Conservation (phyloP, 1,140 invertebrate genomes). For the Papilio xuthus region DNA sequence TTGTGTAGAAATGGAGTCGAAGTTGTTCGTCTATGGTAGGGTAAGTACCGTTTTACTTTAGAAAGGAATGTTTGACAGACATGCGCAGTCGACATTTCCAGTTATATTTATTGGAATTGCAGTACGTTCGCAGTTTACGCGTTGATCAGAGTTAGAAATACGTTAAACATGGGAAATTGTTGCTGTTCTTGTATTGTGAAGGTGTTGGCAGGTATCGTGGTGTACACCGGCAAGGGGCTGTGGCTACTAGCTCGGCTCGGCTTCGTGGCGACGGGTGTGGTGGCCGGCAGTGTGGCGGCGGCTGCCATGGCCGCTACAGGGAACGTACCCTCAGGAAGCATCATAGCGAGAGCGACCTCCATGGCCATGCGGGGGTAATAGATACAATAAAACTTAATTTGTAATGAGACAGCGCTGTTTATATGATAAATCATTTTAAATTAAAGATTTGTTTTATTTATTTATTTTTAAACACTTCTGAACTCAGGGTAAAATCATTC, state of each 20-base stretch:
- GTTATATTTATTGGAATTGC: not conserved
- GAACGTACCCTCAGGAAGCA: conserved; percentile 46
- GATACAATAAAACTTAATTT: not conserved
- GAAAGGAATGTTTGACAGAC: not conserved
- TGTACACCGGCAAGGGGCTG: conserved; percentile 49
- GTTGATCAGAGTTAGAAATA: not conserved
- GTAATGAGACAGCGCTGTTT: not conserved
- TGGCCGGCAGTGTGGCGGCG: conserved; percentile 47
- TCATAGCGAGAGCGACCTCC: conserved; percentile 47
- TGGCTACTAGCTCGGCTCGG: conserved; percentile 49
- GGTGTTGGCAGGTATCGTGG: conserved; percentile 42
- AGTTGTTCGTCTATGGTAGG: conserved; percentile 3
- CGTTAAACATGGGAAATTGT: conserved; percentile 40
- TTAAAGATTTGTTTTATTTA: too few relatives aligned
- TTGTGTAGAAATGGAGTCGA: too few relatives aligned
- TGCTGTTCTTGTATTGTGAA: conserved; percentile 43
- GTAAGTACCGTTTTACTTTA: conserved; percentile 13
- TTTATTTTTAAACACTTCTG: too few relatives aligned
- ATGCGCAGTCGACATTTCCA: not conserved
- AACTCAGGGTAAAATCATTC: too few relatives aligned
- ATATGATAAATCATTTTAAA: not conserved
- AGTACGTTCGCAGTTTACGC: not conserved
- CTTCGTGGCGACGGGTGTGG: conserved; percentile 43
- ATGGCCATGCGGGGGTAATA: conserved; percentile 42
- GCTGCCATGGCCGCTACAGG: conserved; percentile 48